A percentile compares a stretch with the other conserved stretches of the same genome.
Conservation (phyloP, 2,797 vertebrate genomes). For the Pseudochromis fuscus region DNA sequence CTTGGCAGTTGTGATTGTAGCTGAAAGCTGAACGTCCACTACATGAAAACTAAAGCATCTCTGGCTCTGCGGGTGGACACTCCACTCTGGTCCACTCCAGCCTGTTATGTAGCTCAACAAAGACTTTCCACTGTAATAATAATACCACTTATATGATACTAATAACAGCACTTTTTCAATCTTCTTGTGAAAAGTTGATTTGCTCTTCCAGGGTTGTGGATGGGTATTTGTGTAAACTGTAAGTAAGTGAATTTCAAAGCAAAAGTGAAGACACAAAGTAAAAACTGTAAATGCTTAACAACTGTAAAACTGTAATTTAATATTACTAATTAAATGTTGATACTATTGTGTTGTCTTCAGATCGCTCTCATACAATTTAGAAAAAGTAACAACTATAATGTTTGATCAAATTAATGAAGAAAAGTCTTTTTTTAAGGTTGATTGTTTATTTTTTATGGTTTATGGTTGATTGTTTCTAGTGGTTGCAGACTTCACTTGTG, state of each 20-base stretch:
- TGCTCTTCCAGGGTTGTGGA: background rate
- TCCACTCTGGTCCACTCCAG: background rate
- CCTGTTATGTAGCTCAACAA: background rate
- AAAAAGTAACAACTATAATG: too few relatives aligned
- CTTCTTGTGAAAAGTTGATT: background rate
- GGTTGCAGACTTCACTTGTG: background rate
- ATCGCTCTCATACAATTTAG: background rate
- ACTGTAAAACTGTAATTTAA: background rate
- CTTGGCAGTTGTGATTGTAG: conserved; percentile 59
- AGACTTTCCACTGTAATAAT: background rate
- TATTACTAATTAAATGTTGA: background rate
- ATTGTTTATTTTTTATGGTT: too few relatives aligned
- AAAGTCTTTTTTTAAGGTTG: too few relatives aligned
- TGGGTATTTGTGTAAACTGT: background rate
- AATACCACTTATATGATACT: background rate
- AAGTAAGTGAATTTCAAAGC: background rate
- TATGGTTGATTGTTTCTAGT: too few relatives aligned
- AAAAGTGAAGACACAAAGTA: background rate
- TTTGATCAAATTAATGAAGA: conserved; percentile 15
- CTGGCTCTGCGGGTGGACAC: background rate
- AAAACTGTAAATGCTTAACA: background rate
- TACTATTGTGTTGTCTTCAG: background rate
- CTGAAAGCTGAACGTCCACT: background rate
- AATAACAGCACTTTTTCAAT: background rate
- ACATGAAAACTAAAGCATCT: background rate